Evolutionary conservation across 2,888 invertebrate genomes (phyloP).

Genomic region (Scaptomyza polygonia): DNA sequence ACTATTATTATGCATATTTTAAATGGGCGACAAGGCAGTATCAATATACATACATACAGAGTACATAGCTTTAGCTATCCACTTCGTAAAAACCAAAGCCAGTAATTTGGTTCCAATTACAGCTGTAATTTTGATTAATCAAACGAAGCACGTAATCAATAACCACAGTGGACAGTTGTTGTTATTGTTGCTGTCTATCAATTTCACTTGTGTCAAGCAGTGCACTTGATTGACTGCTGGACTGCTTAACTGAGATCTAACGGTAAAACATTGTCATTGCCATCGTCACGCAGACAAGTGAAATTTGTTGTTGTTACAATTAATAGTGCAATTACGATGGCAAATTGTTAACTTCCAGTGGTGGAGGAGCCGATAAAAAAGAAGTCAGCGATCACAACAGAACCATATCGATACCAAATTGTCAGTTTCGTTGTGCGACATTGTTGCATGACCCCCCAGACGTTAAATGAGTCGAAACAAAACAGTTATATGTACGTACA

Average conservation of each 20-base stretch:
- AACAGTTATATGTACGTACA: constrained; percentile 22
- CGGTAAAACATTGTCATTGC: constrained; percentile 66
- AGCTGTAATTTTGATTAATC: constrained; percentile 47
- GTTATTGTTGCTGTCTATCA: constrained; percentile 6
- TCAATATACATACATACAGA: not conserved
- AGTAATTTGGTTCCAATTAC: constrained; percentile 68
- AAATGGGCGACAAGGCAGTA: constrained; percentile 44
- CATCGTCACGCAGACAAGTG: constrained; percentile 55
- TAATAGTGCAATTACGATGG: constrained; percentile 33
- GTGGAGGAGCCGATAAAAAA: not conserved
- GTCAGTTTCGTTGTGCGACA: constrained; percentile 74
- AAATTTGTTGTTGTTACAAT: constrained; percentile 64
- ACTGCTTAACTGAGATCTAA: constrained; percentile 66
- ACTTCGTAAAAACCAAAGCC: constrained; percentile 13
- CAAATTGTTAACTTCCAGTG: constrained; percentile 64
- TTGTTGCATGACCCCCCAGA: constrained; percentile 23
- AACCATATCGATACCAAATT: constrained; percentile 46
- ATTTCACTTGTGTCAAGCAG: constrained; percentile 59
- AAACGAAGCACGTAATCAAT: constrained; percentile 76
- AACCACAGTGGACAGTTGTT: constrained; percentile 36
- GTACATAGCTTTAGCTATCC: constrained; percentile 30
- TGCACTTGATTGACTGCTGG: constrained; percentile 53
- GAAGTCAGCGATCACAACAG: constrained; percentile 13
- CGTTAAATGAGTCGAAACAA: constrained; percentile 52
- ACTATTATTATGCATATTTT: constrained; percentile 63